phyloP scores from a whole-genome alignment of 2,113 vertebrate species.

The Tupaia chinensis region DNA sequence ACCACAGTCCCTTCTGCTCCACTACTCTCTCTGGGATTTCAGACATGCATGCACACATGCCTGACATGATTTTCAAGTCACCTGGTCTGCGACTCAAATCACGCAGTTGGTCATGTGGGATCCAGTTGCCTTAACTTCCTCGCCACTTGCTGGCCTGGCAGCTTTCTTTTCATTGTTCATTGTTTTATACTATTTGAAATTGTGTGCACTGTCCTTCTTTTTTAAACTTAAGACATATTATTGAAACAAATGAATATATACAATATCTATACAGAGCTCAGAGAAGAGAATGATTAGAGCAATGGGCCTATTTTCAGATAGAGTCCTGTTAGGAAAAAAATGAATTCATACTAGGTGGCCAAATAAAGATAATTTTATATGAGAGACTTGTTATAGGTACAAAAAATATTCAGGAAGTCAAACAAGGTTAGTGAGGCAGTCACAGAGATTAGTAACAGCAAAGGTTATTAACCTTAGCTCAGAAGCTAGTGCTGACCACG shows the following conservation, averaged over 20 bases:
- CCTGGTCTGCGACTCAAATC: too few species aligned
- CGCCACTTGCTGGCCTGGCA: background rate
- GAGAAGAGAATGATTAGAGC: background rate
- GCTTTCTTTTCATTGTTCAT: background rate
- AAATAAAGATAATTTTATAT: background rate
- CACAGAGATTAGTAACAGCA: background rate
- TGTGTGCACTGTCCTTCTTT: background rate
- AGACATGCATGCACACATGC: too few species aligned
- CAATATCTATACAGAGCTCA: background rate
- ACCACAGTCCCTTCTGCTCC: too few species aligned
- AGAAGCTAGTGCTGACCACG: background rate
- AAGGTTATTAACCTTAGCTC: background rate
- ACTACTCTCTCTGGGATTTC: too few species aligned
- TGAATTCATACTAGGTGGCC: background rate
- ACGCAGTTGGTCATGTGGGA: too few species aligned
- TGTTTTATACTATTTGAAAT: constrained; percentile 3
- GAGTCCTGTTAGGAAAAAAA: background rate
- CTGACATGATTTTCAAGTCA: too few species aligned
- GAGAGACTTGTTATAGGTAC: background rate
- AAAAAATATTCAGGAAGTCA: background rate
- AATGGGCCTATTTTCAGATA: background rate
- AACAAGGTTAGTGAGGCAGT: background rate
- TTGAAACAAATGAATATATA: background rate
- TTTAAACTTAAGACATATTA: background rate
- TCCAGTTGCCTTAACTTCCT: too few species aligned